phyloP scores from a whole-genome alignment of 2,113 vertebrate genomes.

The Gymnogyps californianus region DNA sequence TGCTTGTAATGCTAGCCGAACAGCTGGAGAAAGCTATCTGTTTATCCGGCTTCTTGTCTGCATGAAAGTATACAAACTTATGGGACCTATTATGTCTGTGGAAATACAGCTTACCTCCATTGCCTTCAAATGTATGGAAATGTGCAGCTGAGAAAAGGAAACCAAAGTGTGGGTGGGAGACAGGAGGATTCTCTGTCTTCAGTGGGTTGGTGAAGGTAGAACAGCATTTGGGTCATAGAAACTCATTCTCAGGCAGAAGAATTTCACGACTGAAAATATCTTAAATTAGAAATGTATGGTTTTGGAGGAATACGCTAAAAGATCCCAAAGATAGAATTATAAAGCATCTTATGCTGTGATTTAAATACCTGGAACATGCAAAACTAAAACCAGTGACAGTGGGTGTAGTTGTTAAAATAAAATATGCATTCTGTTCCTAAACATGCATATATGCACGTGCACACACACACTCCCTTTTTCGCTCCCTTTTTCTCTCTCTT shows the following conservation, averaged over 20 bases:
- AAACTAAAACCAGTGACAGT: not conserved
- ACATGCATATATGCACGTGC: fast-evolving
- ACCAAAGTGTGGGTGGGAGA: not conserved
- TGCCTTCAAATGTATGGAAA: not conserved
- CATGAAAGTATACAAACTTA: not conserved
- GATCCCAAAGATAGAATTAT: not conserved
- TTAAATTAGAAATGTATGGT: not conserved
- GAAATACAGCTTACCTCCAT: not conserved
- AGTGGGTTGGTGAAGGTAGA: not conserved
- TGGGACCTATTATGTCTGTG: not conserved
- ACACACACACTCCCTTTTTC: not conserved
- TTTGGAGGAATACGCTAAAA: not conserved
- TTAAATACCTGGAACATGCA: not conserved
- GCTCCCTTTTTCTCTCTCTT: not conserved
- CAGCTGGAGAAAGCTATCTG: not conserved
- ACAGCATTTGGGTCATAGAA: not conserved
- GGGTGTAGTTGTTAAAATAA: not conserved
- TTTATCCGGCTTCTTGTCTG: not conserved
- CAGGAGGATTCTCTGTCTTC: not conserved
- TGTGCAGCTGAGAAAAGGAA: not conserved
- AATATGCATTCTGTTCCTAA: not conserved
- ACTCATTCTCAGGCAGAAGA: not conserved
- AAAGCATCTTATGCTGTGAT: not conserved
- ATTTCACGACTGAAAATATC: not conserved
- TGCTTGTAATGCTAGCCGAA: not conserved